Base-by-base conservation (phyloP, 2,888 invertebrate genomes). In the Ormyrus rosae region DNA sequence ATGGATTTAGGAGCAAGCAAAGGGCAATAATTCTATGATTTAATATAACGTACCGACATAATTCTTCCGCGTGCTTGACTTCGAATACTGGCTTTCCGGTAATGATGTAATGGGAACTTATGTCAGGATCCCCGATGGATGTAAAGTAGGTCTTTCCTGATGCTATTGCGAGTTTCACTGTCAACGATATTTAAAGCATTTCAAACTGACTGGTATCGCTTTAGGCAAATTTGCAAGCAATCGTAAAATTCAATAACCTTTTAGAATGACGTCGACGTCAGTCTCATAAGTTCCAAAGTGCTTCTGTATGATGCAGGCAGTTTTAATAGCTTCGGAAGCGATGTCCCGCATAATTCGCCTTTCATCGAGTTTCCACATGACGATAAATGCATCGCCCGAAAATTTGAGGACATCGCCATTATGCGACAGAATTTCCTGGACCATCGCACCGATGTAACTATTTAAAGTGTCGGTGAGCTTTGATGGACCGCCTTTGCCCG, bases 371-470 rank as follows among this genome's bases (percentile, higher is more conserved):
- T 94, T 94, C 94, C 94, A 95, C 91, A 94, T 92, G 0, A 94
- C 93, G 1, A 95, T 91, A 86, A 95, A 94, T 3, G 94, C 94
- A 83, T 95, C 94, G 0, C 93, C 95, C 9, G 94, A 94, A 86
- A 94, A 95, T 88, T 95, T 94, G 0, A 95, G 89, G 1, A 95
- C 92, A 83, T 95, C 95, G 0, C 95, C 95, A 72, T 93, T 92
- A 83, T 93, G 93, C 0, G 92, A 92, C 51, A 95, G 88, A 81
- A 95, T 94, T 87, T 94, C 94, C 86, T 95, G 94, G 0, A 95
- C 94, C 92, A 96, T 94, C 0, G 94, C 93, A 0, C 94, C 95
- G 83, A 96, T 94, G 88, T 95, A 96, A 3, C 92, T 92, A 90
- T 95, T 95, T 6, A 96, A 88, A 0, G 94, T 94, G 86, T 94